Base-by-base conservation (phyloP, 1,140 invertebrate genomes). In the Heliconius hewitsoni region DNA sequence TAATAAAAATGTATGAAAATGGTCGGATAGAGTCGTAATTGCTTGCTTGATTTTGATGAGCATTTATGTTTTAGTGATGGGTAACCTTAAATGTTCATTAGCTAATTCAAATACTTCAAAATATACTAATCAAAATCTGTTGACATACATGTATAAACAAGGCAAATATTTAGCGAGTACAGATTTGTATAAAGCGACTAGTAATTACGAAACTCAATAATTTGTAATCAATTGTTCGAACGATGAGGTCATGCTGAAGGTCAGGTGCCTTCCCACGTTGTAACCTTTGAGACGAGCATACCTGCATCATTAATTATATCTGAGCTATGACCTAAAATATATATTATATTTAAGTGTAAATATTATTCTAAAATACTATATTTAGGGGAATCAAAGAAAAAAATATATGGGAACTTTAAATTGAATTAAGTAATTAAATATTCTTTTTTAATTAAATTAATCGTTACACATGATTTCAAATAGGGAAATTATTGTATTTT, bases 141-240 rank as follows among this genome's bases (percentile, higher is more conserved):
- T 66, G 60, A 13, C 60, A 66, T 23, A 23, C 23, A 23, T 23
- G 23, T 23, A 23, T 23, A 60, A 60, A 27, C 60, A 66, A 66
- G 60, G 11, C 13, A 66, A 66, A 27, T 30, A 66, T 66, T 66
- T 66, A 66, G 23, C 60, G 5, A 30, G 27, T 30, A 66, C 27
- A 66, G 60, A 66, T 66, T 66, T 57, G 74, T 71, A 79, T 34
- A 55, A 27, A 55, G 73, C 27, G 50, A 72, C 34, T 71, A 27
- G 39, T 8, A 42, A 75, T 79, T 75, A 76, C 57, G 74, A 75
- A 72, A 79, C 57, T 18, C n/a, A 75, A 75, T 76, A 72, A 79
- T 76, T 79, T 75, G 73, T 72, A 79, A 79, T 79, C 73, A 79
- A 79, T 79, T 76, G 70, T 75, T 66, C 78, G 46, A 66, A 66